Base-by-base conservation (phyloP, 1,140 invertebrate genomes). In the Apocrypta bakeri region DNA sequence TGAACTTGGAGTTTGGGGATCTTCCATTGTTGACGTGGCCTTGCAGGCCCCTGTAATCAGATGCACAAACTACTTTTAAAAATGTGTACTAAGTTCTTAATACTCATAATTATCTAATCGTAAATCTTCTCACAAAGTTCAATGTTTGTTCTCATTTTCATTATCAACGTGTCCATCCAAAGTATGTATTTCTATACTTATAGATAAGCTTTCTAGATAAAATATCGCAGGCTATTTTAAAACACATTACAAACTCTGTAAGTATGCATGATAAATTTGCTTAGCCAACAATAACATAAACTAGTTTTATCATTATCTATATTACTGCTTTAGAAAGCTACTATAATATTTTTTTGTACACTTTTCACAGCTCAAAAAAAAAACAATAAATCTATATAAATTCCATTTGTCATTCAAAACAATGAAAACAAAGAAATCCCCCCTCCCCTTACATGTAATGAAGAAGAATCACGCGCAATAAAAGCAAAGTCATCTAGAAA, bases 1-100 rank as follows among this genome's bases (percentile, higher is more conserved):
- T 21, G 94, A 94, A 84, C 94, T 93, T 77, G 93, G 93, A 85
- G 93, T 94, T 84, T 92, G 91, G 80, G 90, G 90, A 85, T 92
- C 91, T 85, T 92, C 91, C 90, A 92, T 92, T 81, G 88, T 88
- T 86, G 88, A 80, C 84, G 82, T 85, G 82, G 87, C 86, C 82
- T 89, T 89, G 79, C 86, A 86, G 79, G 85, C 87, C 85, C 89
- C 90, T 91, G 56, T 21, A 83, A 84, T 84, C 4, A 69, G 69
- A 42, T 77, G 56, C 6, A 81, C 8, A 74, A 74, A 61, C 68
- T 63, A 63, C 25, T 24, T 12, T 63, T 66, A 40, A 61, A 64
- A 79, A 66, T 42, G 73, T n/a, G 21, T 21, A n/a, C 48, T 6
- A 6, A 56, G 21, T 21, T 14, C 48, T n/a, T 6, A 3, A 56